Conservation (phyloP, 2,888 invertebrate species). For the Aethes cnicana region DNA sequence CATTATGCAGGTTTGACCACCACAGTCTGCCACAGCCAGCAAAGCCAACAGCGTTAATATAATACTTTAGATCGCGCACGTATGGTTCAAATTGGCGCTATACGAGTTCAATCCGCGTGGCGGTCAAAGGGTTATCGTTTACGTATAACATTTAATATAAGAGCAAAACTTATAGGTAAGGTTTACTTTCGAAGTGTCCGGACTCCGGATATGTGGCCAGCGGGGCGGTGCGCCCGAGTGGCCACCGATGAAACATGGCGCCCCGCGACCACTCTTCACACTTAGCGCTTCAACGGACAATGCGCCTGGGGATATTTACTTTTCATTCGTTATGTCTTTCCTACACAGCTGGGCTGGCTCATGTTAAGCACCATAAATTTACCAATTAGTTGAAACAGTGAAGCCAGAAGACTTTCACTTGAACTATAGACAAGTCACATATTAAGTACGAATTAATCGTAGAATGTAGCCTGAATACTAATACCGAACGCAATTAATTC, state of each 20-base stretch:
- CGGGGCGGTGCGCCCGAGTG: constrained; percentile 32
- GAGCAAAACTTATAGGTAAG: constrained; percentile 43
- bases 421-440: constrained; percentile 4
- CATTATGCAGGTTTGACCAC: too few species aligned
- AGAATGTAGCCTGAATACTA: constrained; percentile 18
- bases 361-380: constrained; percentile 4
- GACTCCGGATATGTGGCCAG: constrained; percentile 30
- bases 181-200: constrained; percentile 41
- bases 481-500: constrained; percentile 7
- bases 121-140: constrained; percentile 43
- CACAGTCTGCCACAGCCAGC: too few species aligned
- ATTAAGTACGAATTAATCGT: constrained; percentile 6
- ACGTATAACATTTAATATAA: constrained; percentile 47
- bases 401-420: constrained; percentile 17
- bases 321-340: constrained; percentile 7
- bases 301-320: constrained; percentile 6
- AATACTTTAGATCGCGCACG: too few species aligned
- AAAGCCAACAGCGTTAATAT: too few species aligned
- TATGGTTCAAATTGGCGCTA: too few species aligned
- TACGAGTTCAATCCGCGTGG: too few species aligned
- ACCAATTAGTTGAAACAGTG: not conserved
- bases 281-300: constrained; percentile 16
- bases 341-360: not conserved
- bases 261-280: constrained; percentile 37
- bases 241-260: constrained; percentile 34